phyloP scores from a whole-genome alignment of 2,888 invertebrate species.

The Gerris lacustris region DNA sequence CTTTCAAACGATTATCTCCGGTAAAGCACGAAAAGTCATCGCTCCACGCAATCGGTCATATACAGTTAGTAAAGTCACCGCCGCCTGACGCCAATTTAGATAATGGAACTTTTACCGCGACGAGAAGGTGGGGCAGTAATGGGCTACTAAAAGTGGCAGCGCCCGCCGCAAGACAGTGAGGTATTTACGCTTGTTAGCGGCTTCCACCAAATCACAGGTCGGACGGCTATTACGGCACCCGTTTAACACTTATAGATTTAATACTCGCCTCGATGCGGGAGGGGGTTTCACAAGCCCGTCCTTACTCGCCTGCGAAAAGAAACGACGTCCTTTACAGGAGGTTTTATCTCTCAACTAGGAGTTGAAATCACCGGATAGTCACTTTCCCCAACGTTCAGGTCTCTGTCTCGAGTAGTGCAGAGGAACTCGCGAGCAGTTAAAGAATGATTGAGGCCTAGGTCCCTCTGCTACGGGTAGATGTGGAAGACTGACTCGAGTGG shows the following conservation, averaged over 20 bases:
- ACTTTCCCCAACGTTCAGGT: not conserved
- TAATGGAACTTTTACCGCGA: not conserved
- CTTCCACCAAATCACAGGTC: not conserved
- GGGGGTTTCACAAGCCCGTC: not conserved
- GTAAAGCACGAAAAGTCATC: not conserved
- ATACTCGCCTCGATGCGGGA: not conserved
- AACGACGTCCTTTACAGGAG: too few species aligned
- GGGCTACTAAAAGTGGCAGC: not conserved
- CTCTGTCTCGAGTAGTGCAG: not conserved
- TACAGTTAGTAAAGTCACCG: not conserved
- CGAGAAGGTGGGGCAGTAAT: too few species aligned
- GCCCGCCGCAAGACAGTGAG: not conserved
- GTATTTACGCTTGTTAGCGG: constrained; percentile 5
- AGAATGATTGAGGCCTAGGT: not conserved
- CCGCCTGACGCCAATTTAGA: constrained; percentile 1
- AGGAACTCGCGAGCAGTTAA: not conserved
- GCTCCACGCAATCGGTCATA: not conserved
- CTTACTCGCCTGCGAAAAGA: not conserved
- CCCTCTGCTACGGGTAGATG: not conserved
- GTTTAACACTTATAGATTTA: not conserved
- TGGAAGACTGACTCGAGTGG: not conserved
- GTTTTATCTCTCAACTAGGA: not conserved
- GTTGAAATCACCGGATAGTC: not conserved
- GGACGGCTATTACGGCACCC: not conserved
- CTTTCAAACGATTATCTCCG: not conserved